A percentile compares a stretch with the other conserved stretches of the same genome.
These are phyloP conservation scores for Tympanoctomys barrerae DNA, from an alignment of 2,797 vertebrate species.

Conservation along the genomic window DNA sequence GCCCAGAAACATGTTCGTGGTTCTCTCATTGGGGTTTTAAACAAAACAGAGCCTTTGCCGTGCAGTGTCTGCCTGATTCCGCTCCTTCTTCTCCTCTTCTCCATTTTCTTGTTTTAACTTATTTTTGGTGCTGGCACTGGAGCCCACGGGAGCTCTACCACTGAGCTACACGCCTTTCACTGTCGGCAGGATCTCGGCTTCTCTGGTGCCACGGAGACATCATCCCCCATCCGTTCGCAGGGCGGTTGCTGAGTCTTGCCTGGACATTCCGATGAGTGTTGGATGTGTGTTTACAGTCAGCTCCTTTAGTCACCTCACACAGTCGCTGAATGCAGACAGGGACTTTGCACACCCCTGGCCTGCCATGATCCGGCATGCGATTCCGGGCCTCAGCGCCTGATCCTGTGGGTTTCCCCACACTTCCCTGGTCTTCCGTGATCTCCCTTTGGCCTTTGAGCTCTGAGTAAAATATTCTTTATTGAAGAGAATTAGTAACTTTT, in stretches of 20 bases:
- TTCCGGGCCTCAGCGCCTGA: background rate
- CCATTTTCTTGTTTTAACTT: background rate
- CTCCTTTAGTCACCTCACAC: background rate
- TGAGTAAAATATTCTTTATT: background rate
- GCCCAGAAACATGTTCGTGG: background rate
- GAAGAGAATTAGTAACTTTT: background rate
- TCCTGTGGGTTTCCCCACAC: background rate
- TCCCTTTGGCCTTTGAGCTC: background rate
- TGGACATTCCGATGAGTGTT: no score
- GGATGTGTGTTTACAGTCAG: background rate
- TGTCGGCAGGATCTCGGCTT: background rate
- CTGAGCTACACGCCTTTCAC: background rate
- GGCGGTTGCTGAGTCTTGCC: background rate
- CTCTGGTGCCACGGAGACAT: background rate
- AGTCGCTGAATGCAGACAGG: no score
- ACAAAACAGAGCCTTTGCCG: background rate
- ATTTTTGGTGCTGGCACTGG: background rate
- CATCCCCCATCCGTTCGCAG: background rate
- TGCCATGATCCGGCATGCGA: accelerated
- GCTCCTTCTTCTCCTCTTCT: background rate
- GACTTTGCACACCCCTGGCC: accelerated
- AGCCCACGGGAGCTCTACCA: background rate
- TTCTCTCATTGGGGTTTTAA: background rate
- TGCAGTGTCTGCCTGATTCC: accelerated
- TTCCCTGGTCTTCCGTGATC: background rate